Conservation (phyloP, 2,113 vertebrate species). For the Eidolon helvum region DNA sequence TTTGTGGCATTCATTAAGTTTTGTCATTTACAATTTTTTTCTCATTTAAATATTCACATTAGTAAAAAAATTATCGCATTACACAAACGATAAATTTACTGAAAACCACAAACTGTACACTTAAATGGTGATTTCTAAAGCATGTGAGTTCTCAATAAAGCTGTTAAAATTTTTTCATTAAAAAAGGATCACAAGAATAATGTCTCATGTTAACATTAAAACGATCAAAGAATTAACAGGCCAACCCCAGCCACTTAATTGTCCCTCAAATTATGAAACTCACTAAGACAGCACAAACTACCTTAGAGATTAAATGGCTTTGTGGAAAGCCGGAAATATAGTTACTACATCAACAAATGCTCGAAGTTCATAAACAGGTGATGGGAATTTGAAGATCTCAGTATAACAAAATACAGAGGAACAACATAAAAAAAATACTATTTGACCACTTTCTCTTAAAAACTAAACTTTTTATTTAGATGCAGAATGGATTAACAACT, state of each 20-base stretch:
- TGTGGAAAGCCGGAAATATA: not conserved
- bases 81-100: not conserved
- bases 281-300: not conserved
- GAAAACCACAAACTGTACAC: not conserved
- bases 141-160: not conserved
- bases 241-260: not conserved
- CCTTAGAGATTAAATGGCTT: not conserved
- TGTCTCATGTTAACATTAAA: not conserved
- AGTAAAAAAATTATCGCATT: not conserved
- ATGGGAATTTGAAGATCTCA: not conserved
- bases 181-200: not conserved
- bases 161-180: conserved; percentile 4
- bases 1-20: not conserved
- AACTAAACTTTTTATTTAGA: conserved; percentile 21
- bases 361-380: conserved; percentile 25
- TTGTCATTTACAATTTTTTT: not conserved
- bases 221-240: not conserved
- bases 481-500: not conserved
- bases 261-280: conserved; percentile 6
- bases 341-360: conserved; percentile 16
- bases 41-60: not conserved
- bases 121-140: not conserved
- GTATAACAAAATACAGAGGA: not conserved
- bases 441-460: conserved; percentile 5
- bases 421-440: not conserved